These are phyloP conservation scores for Cassiopea xamachana DNA, from an alignment of 30 jellyfish, hydroid and myxozoan genomes.

Conservation along the genomic window DNA sequence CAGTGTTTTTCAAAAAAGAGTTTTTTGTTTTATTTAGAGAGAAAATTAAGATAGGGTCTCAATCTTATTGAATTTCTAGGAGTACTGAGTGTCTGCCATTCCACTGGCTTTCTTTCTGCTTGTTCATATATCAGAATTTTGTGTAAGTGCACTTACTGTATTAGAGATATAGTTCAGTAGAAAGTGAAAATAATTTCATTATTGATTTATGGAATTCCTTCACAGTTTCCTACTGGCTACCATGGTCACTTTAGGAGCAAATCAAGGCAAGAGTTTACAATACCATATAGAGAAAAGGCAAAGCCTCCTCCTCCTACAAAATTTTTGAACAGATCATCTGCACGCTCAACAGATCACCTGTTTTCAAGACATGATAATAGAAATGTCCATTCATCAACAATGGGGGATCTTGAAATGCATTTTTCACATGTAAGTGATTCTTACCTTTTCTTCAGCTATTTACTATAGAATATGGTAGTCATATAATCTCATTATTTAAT, in stretches of 20 bases:
- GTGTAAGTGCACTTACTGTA: too few relatives aligned
- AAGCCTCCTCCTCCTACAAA: constrained; percentile 87
- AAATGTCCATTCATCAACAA: constrained; percentile 78
- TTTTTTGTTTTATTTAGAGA: too few relatives aligned
- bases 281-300: constrained; percentile 81
- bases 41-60: too few relatives aligned
- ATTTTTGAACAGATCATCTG: constrained; percentile 77
- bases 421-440: constrained; percentile 58
- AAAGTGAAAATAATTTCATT: background rate
- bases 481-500: background rate
- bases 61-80: too few relatives aligned
- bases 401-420: constrained; percentile 88
- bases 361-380: constrained; percentile 95
- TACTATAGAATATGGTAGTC: background rate
- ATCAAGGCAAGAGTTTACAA: constrained; percentile 63
- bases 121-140: too few relatives aligned
- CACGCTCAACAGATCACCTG: constrained; percentile 82
- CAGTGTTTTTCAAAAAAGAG: too few relatives aligned
- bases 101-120: too few relatives aligned
- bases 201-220: background rate
- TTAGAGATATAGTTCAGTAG: background rate
- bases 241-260: constrained; percentile 95
- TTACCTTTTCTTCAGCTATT: background rate
- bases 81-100: too few relatives aligned
- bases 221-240: constrained; percentile 85